Evolutionary conservation across 1,140 invertebrate species (phyloP).

Genomic region (Leptinotarsa undecemlineata): DNA sequence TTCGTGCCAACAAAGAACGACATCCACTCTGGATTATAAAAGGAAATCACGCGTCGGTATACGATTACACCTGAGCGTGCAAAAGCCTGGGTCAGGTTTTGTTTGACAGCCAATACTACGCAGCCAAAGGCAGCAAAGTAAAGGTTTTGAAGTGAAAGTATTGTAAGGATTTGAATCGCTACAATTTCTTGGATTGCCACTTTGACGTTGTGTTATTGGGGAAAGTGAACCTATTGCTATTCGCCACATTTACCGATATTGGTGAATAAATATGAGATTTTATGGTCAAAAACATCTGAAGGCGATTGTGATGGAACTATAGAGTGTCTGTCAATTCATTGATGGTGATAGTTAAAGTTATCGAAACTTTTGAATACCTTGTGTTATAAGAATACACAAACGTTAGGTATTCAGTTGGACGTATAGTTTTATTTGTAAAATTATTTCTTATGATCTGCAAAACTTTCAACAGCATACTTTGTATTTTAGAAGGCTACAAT

Average conservation of each 20-base stretch:
- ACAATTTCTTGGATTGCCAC: background rate
- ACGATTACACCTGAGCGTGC: background rate
- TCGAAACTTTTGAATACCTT: too few species aligned
- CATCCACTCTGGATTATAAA: background rate
- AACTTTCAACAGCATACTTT: too few species aligned
- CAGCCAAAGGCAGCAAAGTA: background rate
- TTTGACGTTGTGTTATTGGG: background rate
- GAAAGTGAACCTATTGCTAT: background rate
- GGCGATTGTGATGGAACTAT: too few species aligned
- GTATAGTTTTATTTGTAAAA: too few species aligned
- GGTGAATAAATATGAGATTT: too few species aligned
- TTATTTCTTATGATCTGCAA: too few species aligned
- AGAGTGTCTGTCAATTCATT: too few species aligned
- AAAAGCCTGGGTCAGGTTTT: slow-evolving; percentile 1
- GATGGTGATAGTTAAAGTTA: too few species aligned
- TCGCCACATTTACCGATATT: background rate
- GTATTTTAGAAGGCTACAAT: too few species aligned
- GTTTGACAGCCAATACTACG: background rate
- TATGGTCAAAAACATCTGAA: too few species aligned
- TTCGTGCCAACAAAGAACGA: background rate
- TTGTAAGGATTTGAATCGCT: background rate
- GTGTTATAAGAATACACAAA: too few species aligned
- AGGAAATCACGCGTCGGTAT: background rate
- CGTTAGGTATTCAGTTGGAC: too few species aligned
- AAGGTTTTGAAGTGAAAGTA: background rate